Base-by-base conservation (phyloP, 2,888 invertebrate species). In the Limenitis camilla region DNA sequence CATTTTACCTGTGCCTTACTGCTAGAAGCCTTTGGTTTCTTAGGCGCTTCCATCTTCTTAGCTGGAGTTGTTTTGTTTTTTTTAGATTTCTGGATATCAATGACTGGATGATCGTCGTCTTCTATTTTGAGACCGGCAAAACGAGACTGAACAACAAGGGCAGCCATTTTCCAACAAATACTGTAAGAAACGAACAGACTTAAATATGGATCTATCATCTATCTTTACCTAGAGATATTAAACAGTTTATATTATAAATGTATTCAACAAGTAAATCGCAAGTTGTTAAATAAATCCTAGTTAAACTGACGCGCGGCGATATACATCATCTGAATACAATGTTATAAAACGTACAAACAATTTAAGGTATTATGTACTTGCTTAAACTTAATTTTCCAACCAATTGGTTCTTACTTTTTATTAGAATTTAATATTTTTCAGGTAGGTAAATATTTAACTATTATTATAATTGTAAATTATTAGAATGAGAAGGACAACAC, bases 101-200 rank as follows among this genome's bases (percentile, higher is more conserved):
- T 78, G 63, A 65, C 72, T 54, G 79, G 69, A 62, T 71, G 68
- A 45, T 92, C 93, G 61, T 93, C 93, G 65, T 92, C 93, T 67
- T 93, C 93, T 51, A 93, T 90, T 76, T 91, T 91, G 47, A 94
- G 86, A 59, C 92, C 91, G 54, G 93, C 91, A 78, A 93, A 94
- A 65, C 94, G 88, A 28, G 94, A 93, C 60, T 92, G 91, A 54
- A 92, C 91, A 49, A 92, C 89, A 38, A 91, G 85, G 67, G 90
- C 89, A 83, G 91, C 90, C 91, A 91, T 91, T 74, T 75, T 68
- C 56, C 41, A 47, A 50, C 29, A 44, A 45, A 44, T 40, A 50
- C 45, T 56, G 35, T 19, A 44, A 50, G 40, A 48, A 41, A 9
- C 30, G 35, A 36, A 32, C 29, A 53, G 6, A 30, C 39, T 39